These are phyloP conservation scores for Arion vulgaris DNA, from an alignment of 1,140 invertebrate genomes.

Conservation along the genomic window DNA sequence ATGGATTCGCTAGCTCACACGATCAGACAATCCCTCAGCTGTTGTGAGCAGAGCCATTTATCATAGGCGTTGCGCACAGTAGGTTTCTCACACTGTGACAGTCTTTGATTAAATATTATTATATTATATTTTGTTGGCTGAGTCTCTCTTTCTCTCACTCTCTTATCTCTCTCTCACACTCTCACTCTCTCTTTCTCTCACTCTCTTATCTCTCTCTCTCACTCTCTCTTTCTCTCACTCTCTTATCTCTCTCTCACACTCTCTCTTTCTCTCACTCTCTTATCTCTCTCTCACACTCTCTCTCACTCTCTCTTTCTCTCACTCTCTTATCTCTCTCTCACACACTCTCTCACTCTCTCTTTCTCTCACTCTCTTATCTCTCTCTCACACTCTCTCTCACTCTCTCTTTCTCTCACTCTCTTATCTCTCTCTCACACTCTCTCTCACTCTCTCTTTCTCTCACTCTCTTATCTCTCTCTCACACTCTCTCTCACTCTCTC, in stretches of 20 bases:
- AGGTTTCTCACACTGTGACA: neutral
- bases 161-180: neutral
- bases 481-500: neutral
- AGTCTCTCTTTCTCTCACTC: no score
- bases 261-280: neutral
- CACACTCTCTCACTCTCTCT: neutral
- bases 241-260: neutral
- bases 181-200: neutral
- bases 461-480: neutral
- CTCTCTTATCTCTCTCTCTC: neutral
- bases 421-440: neutral
- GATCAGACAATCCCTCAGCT: neutral
- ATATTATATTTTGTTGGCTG: no score
- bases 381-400: no score
- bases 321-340: neutral
- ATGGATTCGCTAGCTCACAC: neutral
- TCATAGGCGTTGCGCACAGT: neutral
- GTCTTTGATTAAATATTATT: neutral
- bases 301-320: neutral
- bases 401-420: neutral
- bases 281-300: neutral
- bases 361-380: no score
- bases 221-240: neutral
- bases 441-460: neutral
- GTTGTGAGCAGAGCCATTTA: neutral